Evolutionary conservation across 2,113 vertebrate genomes (phyloP).

Genomic region (Petrocephalus zakoni): DNA sequence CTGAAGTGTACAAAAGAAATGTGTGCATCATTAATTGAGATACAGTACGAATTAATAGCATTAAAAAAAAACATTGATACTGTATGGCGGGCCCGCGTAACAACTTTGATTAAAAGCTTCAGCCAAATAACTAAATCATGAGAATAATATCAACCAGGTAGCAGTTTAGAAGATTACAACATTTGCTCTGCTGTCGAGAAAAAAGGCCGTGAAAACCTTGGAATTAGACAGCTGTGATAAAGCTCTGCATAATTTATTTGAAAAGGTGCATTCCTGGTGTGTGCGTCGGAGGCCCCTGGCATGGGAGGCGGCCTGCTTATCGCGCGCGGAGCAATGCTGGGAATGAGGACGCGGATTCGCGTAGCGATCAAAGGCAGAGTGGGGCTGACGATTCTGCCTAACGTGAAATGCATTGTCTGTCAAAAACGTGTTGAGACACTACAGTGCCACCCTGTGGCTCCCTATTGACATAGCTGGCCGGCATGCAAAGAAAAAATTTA

Average conservation of each 20-base stretch:
- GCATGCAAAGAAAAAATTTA: background rate
- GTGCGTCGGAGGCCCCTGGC: background rate
- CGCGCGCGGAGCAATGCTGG: background rate
- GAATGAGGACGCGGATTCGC: background rate
- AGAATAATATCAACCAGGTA: background rate
- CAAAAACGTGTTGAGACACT: background rate
- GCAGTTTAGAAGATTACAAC: background rate
- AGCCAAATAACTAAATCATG: background rate
- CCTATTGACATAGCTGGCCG: background rate
- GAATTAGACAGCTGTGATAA: conserved; percentile 18
- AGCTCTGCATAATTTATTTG: background rate
- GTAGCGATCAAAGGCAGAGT: background rate
- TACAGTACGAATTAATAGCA: background rate
- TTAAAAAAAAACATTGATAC: background rate
- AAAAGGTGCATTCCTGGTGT: conserved; percentile 3
- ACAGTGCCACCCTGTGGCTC: background rate
- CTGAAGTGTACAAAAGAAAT: background rate
- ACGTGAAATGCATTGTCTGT: background rate
- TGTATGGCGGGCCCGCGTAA: background rate
- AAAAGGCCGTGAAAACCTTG: background rate
- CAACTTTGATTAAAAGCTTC: background rate
- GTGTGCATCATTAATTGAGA: background rate
- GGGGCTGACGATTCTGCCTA: background rate
- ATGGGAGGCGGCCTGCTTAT: background rate
- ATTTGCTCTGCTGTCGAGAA: background rate